These are phyloP conservation scores for Disparrhopalites patrizii DNA, from an alignment of 2,888 invertebrate genomes.

Conservation along the genomic window DNA sequence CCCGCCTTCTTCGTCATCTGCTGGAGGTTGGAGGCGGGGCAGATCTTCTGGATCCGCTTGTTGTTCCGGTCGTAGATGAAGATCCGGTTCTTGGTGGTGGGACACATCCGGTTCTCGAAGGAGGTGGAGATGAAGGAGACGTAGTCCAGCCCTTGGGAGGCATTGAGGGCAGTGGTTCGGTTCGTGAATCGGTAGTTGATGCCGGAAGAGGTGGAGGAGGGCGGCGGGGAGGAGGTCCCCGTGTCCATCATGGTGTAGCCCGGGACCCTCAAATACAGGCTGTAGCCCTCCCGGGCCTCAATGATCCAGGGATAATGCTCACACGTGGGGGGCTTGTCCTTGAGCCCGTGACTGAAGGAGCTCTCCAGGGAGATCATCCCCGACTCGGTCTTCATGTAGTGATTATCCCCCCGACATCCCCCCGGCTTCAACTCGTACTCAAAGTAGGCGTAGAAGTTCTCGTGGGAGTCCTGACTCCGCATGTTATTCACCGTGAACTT, in stretches of 20 bases:
- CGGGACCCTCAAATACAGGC: constrained; percentile 66
- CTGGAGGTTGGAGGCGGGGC: constrained; percentile 41
- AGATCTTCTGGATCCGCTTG: constrained; percentile 44
- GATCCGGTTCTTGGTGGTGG: constrained; percentile 72
- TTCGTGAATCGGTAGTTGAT: too few species aligned
- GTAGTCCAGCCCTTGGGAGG: not conserved
- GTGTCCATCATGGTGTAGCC: constrained; percentile 43
- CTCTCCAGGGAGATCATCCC: constrained; percentile 46
- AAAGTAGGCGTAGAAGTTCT: constrained; percentile 44
- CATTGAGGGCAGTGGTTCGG: not conserved
- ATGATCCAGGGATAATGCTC: constrained; percentile 74
- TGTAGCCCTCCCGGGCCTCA: constrained; percentile 72
- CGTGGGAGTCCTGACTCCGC: constrained; percentile 42
- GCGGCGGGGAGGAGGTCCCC: not conserved
- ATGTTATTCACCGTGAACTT: constrained; percentile 41
- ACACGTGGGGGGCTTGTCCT: constrained; percentile 53
- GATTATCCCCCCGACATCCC: constrained; percentile 47
- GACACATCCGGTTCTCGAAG: constrained; percentile 58
- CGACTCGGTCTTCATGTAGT: constrained; percentile 44
- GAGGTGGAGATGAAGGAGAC: constrained; percentile 17
- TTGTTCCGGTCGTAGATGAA: constrained; percentile 69
- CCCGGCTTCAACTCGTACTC: constrained; percentile 40
- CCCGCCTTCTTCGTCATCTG: constrained; percentile 38
- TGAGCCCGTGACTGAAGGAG: constrained; percentile 40
- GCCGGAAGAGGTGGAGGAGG: not conserved